phyloP scores from a whole-genome alignment of 1,140 invertebrate species.

The Ganaspis sp. region DNA sequence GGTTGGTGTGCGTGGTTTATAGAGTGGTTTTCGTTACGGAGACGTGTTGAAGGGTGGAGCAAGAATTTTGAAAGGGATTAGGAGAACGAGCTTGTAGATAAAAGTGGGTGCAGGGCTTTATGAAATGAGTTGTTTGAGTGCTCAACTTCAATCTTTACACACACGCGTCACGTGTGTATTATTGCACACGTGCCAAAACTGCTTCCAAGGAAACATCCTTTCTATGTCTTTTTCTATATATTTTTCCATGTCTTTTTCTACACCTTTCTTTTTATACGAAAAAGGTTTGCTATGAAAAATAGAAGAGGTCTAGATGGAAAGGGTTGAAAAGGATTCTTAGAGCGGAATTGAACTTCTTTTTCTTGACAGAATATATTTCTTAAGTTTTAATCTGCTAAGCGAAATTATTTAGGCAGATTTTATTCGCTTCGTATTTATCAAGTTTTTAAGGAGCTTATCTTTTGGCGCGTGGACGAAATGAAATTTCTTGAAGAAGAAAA shows the following conservation, averaged over 20 bases:
- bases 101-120: neutral
- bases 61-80: slow-evolving; percentile 24
- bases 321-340: too few species aligned
- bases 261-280: too few species aligned
- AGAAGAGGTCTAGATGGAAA: too few species aligned
- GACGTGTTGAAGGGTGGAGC: slow-evolving; percentile 21
- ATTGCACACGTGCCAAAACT: neutral
- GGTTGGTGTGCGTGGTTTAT: slow-evolving; percentile 6
- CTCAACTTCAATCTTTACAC: neutral
- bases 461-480: slow-evolving; percentile 20
- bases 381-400: neutral
- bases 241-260: too few species aligned
- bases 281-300: too few species aligned
- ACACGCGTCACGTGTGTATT: neutral
- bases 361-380: neutral
- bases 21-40: slow-evolving; percentile 2
- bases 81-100: neutral
- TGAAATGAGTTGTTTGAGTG: slow-evolving; percentile 9
- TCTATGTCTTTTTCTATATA: neutral
- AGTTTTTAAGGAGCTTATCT: slow-evolving; percentile 24
- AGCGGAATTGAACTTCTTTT: neutral
- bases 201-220: neutral
- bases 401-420: slow-evolving; percentile 7
- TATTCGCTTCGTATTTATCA: neutral
- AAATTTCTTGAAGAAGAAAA: slow-evolving; percentile 8